Conservation (phyloP, 2,797 vertebrate genomes). For the Macropodus opercularis region DNA sequence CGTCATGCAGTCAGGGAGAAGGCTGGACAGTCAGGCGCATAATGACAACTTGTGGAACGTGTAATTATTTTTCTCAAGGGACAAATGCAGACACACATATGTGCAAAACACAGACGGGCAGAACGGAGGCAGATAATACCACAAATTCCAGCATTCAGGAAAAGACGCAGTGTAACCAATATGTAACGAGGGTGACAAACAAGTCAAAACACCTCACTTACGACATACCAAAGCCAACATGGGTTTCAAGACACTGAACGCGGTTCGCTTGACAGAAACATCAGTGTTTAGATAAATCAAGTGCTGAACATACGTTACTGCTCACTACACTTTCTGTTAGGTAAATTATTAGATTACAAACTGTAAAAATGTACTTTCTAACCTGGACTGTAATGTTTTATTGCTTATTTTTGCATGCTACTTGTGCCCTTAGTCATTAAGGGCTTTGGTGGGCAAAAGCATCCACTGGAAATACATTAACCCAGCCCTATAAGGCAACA, state of each 20-base stretch:
- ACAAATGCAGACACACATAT: slow-evolving; percentile 55
- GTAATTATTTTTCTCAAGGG: slow-evolving; percentile 75
- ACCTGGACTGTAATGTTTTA: slow-evolving; percentile 34
- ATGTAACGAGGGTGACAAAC: slow-evolving; percentile 48
- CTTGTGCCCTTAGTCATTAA: slow-evolving; percentile 27
- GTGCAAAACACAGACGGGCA: slow-evolving; percentile 23
- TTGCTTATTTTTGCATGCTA: slow-evolving; percentile 32
- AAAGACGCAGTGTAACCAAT: slow-evolving; percentile 43
- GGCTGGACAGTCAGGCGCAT: slow-evolving; percentile 71
- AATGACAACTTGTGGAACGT: slow-evolving; percentile 78
- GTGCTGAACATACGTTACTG: slow-evolving; percentile 34
- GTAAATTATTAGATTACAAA: slow-evolving; percentile 49
- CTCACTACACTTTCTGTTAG: slow-evolving; percentile 25
- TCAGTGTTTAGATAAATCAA: slow-evolving; percentile 46
- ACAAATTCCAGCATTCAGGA: slow-evolving; percentile 16
- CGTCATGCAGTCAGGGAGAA: slow-evolving; percentile 70
- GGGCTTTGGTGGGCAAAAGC: slow-evolving; percentile 27
- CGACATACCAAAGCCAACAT: slow-evolving; percentile 43
- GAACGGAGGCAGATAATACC: slow-evolving; percentile 30
- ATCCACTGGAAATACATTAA: slow-evolving; percentile 47
- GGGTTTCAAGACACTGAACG: slow-evolving; percentile 33
- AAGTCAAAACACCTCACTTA: slow-evolving; percentile 54
- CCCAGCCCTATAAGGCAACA: slow-evolving; percentile 22
- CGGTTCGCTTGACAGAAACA: slow-evolving; percentile 38
- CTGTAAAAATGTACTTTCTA: slow-evolving; percentile 29